Percentiles rank a stretch among this genome's conserved stretches.
These are phyloP conservation scores for Tetramorium alpestre DNA, from an alignment of 1,140 invertebrate species.

Conservation along the genomic window DNA sequence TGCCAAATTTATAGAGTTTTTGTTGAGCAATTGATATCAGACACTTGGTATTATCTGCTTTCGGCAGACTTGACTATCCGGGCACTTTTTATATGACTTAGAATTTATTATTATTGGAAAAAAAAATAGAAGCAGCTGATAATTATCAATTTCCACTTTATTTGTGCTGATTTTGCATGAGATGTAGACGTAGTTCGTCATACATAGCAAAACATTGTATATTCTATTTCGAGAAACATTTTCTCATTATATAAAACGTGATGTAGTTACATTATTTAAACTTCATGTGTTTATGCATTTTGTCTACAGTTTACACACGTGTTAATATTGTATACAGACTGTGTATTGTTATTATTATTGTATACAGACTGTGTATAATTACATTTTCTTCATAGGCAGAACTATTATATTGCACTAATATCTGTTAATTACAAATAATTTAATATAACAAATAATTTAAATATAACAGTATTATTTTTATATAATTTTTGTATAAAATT, in stretches of 20 bases:
- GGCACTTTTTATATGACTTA: neutral
- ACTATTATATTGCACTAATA: no score
- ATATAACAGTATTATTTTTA: no score
- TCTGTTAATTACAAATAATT: no score
- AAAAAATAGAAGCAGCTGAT: neutral
- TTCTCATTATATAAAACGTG: neutral
- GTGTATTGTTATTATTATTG: neutral
- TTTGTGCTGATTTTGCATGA: neutral
- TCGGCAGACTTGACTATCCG: no score
- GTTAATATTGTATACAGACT: neutral
- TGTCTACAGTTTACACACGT: neutral
- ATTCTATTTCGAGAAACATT: conserved; percentile 22
- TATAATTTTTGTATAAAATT: no score
- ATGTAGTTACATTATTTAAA: conserved; percentile 10
- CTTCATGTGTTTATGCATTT: neutral
- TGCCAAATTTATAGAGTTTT: no score
- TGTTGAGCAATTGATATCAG: no score
- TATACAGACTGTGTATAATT: neutral
- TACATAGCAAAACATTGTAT: neutral
- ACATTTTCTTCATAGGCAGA: no score
- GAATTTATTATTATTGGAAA: neutral
- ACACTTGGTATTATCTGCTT: no score
- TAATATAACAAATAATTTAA: no score
- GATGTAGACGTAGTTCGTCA: neutral
- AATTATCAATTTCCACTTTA: neutral